Evolutionary conservation across 1,140 invertebrate genomes (phyloP).

Genomic region (Danaus plexippus): DNA sequence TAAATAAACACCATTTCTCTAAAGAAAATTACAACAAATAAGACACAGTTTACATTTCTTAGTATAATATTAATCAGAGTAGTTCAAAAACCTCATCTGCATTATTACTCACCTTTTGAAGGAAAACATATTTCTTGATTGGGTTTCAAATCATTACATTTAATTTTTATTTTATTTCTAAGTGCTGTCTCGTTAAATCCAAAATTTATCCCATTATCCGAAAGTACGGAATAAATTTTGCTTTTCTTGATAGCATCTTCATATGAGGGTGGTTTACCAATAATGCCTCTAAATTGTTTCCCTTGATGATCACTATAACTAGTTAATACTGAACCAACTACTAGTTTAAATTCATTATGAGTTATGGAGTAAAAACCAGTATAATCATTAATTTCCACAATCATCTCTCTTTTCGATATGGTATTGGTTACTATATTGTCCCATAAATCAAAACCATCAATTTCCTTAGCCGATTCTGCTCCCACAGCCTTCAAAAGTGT

Average conservation of each 20-base stretch:
- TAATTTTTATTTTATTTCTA: conserved; percentile 33
- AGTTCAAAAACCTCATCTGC: too few relatives aligned
- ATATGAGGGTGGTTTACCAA: conserved; percentile 37
- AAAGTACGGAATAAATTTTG: conserved; percentile 35
- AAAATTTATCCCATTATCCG: conserved; percentile 28
- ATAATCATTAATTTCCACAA: conserved; percentile 54
- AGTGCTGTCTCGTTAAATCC: conserved; percentile 24
- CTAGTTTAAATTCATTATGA: conserved; percentile 45
- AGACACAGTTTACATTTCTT: neutral
- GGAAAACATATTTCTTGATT: conserved; percentile 33
- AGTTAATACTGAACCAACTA: conserved; percentile 32
- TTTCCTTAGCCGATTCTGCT: conserved; percentile 27
- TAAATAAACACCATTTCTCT: conserved; percentile 48
- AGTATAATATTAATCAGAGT: neutral
- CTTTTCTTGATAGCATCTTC: conserved; percentile 33
- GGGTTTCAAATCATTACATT: conserved; percentile 23
- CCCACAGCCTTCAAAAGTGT: conserved; percentile 74
- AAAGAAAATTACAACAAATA: conserved; percentile 17
- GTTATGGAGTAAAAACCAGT: conserved; percentile 41
- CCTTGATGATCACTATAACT: conserved; percentile 42
- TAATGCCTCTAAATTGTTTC: conserved; percentile 33
- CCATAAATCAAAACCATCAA: conserved; percentile 55
- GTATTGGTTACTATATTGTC: conserved; percentile 36
- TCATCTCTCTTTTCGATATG: conserved; percentile 33
- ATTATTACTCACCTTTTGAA: conserved; percentile 30